Evolutionary conservation across 2,113 vertebrate species (phyloP), one percentile per base, ranked within the genome.

Genomic region (Menidia beryllina): DNA sequence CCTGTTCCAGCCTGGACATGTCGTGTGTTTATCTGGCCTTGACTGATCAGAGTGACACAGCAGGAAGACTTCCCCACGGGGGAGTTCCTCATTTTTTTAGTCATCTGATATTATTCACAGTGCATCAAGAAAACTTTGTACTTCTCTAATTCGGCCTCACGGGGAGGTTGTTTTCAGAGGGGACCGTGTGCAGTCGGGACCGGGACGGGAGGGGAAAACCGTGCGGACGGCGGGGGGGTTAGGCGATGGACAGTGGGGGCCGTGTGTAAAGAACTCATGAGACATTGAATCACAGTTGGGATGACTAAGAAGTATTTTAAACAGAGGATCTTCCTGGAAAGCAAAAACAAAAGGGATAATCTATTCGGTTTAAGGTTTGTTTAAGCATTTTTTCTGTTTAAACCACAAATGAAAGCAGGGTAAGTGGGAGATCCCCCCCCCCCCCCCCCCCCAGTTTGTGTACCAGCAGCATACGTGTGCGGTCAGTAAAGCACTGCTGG

Each of bases 71-170:
- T 84, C 88, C 85, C 75, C 69, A 58, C 39, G 21, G 8, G 63
- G 11, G 0, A 54, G 78, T 93, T 93, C 91, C 90, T 89, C 51
- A 50, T 88, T 90, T 88, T 90, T 54, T 76, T 9, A 57, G 81
- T 89, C 90, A 90, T 78, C 86, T 89, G 89, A 91, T 90, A 88
- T 86, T 88, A 86, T 85, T 89, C 69, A 91, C 88, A 81, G 86
- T 76, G 65, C 21, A 36, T 59, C 53, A 61, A 74, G 72, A 70
- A 51, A 56, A 85, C 39, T 13, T 19, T 20, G 24, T 66, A 89
- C 88, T 89, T 91, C 89, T 88, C 79, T 49, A 84, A 77, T 83
- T 64, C 74, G 84, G 59, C 81, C 85, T 88, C 87, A 91, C 77
- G 81, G 87, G 86, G 78, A 71, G 75, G 62, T 74, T 81, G 80